These are phyloP conservation scores for Agriotes lineatus DNA, from an alignment of 2,888 invertebrate genomes.

Conservation along the genomic window DNA sequence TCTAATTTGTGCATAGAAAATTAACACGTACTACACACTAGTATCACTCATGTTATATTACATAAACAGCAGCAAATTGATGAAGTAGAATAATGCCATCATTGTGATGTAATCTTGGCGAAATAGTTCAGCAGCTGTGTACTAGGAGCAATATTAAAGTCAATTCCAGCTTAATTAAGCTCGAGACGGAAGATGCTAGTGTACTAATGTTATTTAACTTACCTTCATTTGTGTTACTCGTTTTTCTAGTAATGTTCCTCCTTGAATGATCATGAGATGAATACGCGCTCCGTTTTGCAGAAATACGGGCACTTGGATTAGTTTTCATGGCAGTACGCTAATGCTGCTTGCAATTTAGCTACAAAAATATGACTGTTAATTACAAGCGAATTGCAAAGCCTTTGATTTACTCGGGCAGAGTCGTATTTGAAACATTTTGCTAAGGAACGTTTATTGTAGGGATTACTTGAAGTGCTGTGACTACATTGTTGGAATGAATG, in stretches of 20 bases:
- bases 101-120: constrained; percentile 21
- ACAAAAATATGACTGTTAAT: background rate
- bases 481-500: no score
- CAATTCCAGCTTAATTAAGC: constrained; percentile 28
- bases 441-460: no score
- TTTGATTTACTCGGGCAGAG: no score
- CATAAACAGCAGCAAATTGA: background rate
- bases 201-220: constrained; percentile 28
- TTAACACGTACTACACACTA: background rate
- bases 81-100: background rate
- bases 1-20: background rate
- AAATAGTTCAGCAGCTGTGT: constrained; percentile 23
- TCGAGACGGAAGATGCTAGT: constrained; percentile 27
- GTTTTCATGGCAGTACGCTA: constrained; percentile 2
- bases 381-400: no score
- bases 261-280: constrained; percentile 15
- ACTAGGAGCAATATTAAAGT: constrained; percentile 17
- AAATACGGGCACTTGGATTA: constrained; percentile 1
- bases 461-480: no score
- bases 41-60: background rate
- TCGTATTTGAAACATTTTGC: no score
- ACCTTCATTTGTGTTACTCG: constrained; percentile 22
- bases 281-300: constrained; percentile 3
- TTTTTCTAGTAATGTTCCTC: constrained; percentile 24
- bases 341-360: background rate